Evolutionary conservation across 2,797 vertebrate genomes (phyloP).

Genomic region (Tolypeutes matacus): DNA sequence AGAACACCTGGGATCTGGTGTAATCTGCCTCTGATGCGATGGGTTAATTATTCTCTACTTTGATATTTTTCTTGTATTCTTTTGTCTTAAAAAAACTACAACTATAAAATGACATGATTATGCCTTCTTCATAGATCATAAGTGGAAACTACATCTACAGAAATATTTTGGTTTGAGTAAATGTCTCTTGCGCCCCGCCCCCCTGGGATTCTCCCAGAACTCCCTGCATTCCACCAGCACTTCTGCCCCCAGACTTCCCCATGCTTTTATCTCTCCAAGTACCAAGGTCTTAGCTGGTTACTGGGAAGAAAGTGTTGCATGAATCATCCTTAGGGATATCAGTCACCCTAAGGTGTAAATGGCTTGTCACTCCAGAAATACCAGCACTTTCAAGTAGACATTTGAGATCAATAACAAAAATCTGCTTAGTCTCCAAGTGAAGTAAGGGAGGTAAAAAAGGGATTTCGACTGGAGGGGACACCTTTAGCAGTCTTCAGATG

Average conservation of each 20-base stretch:
- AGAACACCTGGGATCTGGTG: not conserved
- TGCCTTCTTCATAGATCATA: not conserved
- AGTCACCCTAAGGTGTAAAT: not conserved
- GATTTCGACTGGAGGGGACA: not conserved
- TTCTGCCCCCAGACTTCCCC: not conserved
- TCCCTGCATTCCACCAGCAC: too few species aligned
- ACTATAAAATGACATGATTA: not conserved
- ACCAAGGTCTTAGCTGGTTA: not conserved
- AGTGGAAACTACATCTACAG: not conserved
- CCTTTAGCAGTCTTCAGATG: too few species aligned
- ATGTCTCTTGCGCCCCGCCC: fast-evolving
- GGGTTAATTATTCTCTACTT: not conserved
- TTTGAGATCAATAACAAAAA: not conserved
- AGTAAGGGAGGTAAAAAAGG: not conserved
- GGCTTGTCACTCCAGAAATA: not conserved
- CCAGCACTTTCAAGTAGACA: not conserved
- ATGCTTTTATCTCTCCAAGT: not conserved
- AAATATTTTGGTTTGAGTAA: fast-evolving
- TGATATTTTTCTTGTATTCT: not conserved
- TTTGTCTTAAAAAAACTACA: not conserved
- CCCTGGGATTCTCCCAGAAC: not conserved
- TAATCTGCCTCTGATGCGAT: not conserved
- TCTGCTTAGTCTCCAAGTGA: not conserved
- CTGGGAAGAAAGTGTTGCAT: not conserved
- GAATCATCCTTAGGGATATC: not conserved